Percentiles rank a stretch among this genome's conserved stretches.
Conservation (phyloP, 23 tunicate species). For the Halocynthia aurantium region DNA sequence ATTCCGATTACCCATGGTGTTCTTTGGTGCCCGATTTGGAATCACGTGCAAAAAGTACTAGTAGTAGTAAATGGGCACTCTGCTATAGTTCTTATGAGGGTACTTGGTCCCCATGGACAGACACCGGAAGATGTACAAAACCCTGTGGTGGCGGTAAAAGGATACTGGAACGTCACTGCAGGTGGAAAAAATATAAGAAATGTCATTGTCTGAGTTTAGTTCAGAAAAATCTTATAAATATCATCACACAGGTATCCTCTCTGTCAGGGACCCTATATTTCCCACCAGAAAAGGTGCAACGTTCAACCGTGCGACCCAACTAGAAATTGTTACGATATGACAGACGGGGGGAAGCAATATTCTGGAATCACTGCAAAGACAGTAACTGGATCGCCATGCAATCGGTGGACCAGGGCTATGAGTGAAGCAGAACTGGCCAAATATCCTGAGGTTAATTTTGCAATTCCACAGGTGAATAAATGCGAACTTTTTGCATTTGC, state of each 20-base stretch:
- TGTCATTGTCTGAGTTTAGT: neutral
- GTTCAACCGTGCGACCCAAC: constrained; percentile 41
- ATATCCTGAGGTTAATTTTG: neutral
- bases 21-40: too few species aligned
- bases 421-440: neutral
- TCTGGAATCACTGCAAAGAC: neutral
- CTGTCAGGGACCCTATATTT: neutral
- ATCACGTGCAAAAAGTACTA: neutral
- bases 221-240: neutral
- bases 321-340: constrained; percentile 9
- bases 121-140: constrained; percentile 12
- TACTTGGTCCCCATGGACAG: constrained; percentile 12
- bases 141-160: constrained; percentile 50
- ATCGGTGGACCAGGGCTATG: neutral
- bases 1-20: too few species aligned
- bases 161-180: constrained; percentile 24
- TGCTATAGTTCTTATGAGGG: constrained; percentile 17
- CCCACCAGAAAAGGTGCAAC: constrained; percentile 20
- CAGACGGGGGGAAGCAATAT: constrained; percentile 24
- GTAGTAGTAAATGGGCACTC: constrained; percentile 10
- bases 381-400: neutral
- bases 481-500: neutral
- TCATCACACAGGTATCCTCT: neutral
- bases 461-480: neutral
- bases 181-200: constrained; percentile 17